phyloP scores from a whole-genome alignment of 2,888 invertebrate species.

The Phortica magna region DNA sequence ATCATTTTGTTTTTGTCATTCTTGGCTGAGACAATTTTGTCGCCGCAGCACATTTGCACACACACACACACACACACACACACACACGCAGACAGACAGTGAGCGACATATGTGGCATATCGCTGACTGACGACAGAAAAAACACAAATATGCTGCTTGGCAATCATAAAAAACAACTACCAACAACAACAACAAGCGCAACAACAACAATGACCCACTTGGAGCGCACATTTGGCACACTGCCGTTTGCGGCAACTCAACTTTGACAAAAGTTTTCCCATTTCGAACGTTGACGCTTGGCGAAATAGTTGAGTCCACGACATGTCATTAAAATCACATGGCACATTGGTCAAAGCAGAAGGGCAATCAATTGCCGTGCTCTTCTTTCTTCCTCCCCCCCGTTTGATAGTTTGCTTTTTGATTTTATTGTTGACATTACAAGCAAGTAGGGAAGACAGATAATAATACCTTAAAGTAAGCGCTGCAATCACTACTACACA shows the following conservation, averaged over 20 bases:
- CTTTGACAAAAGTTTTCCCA: background rate
- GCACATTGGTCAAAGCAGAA: background rate
- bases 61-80: no score
- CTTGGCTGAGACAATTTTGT: no score
- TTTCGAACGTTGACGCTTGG: background rate
- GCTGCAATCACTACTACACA: no score
- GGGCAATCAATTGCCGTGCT: background rate
- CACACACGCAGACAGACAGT: no score
- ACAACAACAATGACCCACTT: no score
- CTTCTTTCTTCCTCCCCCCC: background rate
- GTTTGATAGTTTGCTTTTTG: background rate
- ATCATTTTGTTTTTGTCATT: no score
- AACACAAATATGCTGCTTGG: no score
- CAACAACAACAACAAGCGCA: background rate
- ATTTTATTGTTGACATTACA: background rate
- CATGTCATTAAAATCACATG: constrained; percentile 12
- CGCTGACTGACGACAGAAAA: no score
- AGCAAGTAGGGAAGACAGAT: background rate
- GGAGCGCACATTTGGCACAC: constrained; percentile 1
- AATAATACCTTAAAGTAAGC: background rate
- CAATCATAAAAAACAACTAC: no score
- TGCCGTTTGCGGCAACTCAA: background rate
- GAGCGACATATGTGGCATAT: no score
- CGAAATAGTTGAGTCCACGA: background rate
- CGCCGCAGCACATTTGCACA: no score